phyloP scores from a whole-genome alignment of 2,113 vertebrate species.

The Upupa epops region DNA sequence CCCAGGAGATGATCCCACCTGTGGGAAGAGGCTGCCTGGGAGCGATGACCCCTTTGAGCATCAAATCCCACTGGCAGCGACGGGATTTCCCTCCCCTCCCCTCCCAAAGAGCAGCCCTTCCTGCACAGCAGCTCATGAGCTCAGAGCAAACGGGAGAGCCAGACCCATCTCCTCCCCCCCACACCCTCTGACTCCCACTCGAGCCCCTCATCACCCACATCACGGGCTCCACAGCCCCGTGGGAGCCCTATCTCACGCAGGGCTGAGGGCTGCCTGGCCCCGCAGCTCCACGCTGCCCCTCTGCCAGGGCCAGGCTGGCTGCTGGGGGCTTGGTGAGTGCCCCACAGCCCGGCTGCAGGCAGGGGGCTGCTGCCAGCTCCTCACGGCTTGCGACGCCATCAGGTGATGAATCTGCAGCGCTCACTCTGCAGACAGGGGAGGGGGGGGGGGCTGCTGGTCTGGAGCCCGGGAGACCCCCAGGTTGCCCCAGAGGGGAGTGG shows the following conservation, averaged over 20 bases:
- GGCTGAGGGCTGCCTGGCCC: not conserved
- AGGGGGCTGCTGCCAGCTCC: not conserved
- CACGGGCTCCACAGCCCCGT: too few species aligned
- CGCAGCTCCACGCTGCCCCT: too few species aligned
- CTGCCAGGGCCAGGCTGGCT: not conserved
- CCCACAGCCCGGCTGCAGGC: conserved; percentile 6
- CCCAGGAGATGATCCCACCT: not conserved
- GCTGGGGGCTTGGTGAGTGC: not conserved
- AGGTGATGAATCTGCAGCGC: not conserved
- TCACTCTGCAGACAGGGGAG: not conserved
- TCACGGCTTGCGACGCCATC: not conserved
- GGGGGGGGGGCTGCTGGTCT: not conserved
- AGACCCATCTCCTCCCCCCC: not conserved
- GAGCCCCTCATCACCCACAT: not conserved
- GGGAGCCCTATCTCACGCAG: not conserved
- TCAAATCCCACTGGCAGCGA: fast-evolving
- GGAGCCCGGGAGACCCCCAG: not conserved
- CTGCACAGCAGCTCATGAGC: fast-evolving
- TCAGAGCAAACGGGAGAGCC: fast-evolving
- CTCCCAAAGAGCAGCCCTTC: not conserved
- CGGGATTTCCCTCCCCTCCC: not conserved
- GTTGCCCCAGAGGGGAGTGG: not conserved
- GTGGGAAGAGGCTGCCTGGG: not conserved
- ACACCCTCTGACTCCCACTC: not conserved
- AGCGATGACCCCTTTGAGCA: not conserved